Evolutionary conservation across 2,888 invertebrate species (phyloP).

Genomic region (Melipona beecheii): DNA sequence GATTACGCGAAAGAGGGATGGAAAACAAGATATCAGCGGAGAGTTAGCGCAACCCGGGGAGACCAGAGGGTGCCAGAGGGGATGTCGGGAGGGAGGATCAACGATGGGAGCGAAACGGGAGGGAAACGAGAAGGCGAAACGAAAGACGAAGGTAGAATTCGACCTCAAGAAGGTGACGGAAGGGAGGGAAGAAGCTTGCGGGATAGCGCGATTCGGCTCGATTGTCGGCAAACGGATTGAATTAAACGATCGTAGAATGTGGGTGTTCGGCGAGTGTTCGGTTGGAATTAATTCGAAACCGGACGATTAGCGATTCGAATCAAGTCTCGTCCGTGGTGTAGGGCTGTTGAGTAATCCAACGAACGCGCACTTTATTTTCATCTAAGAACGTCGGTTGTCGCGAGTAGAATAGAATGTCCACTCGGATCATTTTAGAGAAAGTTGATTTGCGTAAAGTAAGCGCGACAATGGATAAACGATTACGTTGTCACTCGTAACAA

Average conservation of each 20-base stretch:
- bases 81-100: neutral
- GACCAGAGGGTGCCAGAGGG: neutral
- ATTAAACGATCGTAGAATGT: slow-evolving; percentile 64
- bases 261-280: neutral
- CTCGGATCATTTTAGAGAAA: too few species aligned
- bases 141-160: neutral
- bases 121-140: neutral
- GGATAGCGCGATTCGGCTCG: slow-evolving; percentile 61
- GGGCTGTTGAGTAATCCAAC: slow-evolving; percentile 44
- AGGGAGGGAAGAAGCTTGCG: slow-evolving; percentile 25
- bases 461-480: too few species aligned
- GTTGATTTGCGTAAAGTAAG: too few species aligned
- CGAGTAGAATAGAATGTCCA: too few species aligned
- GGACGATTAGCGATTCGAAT: slow-evolving; percentile 66
- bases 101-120: neutral
- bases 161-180: slow-evolving; percentile 17
- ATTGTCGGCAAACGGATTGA: slow-evolving; percentile 72
- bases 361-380: neutral
- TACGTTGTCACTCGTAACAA: too few species aligned
- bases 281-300: slow-evolving; percentile 66
- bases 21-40: slow-evolving; percentile 34
- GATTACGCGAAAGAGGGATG: slow-evolving; percentile 43
- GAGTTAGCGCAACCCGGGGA: neutral
- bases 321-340: slow-evolving; percentile 49
- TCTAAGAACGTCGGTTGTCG: neutral